Conservation (phyloP, 2,888 invertebrate species). For the Pherbina coryleti region DNA sequence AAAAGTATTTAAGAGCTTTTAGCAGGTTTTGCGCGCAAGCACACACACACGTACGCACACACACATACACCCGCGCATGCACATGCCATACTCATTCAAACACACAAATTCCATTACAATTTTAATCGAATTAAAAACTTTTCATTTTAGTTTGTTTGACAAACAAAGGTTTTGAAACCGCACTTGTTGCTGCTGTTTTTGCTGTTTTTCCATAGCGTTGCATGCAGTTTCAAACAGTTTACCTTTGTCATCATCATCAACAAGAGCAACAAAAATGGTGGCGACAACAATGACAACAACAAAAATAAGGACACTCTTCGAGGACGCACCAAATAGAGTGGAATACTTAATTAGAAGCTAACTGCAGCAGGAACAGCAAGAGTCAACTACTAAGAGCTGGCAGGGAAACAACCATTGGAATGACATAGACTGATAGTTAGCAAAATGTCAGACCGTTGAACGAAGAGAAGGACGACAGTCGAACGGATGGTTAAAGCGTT, state of each 20-base stretch:
- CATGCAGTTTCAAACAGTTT: background rate
- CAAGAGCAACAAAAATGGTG: background rate
- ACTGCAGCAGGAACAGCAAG: background rate
- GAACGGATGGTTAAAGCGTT: background rate
- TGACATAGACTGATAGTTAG: background rate
- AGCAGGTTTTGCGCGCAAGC: background rate
- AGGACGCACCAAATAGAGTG: conserved; percentile 20
- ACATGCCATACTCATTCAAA: background rate
- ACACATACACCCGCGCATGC: conserved; percentile 3
- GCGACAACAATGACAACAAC: background rate
- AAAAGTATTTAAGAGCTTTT: conserved; percentile 26
- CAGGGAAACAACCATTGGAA: background rate
- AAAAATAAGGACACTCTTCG: conserved; percentile 26
- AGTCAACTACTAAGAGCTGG: background rate
- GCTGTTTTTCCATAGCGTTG: background rate
- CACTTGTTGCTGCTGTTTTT: background rate
- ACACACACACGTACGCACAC: background rate
- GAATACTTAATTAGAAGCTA: conserved; percentile 27
- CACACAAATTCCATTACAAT: conserved; percentile 16
- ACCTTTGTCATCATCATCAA: conserved; percentile 6
- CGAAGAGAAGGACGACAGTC: background rate
- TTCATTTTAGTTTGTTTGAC: conserved; percentile 26
- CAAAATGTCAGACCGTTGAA: background rate
- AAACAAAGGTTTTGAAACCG: conserved; percentile 13
- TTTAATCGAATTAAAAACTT: conserved; percentile 37